Base-by-base conservation (phyloP, 2,888 invertebrate species). In the Adineta ricciae region DNA sequence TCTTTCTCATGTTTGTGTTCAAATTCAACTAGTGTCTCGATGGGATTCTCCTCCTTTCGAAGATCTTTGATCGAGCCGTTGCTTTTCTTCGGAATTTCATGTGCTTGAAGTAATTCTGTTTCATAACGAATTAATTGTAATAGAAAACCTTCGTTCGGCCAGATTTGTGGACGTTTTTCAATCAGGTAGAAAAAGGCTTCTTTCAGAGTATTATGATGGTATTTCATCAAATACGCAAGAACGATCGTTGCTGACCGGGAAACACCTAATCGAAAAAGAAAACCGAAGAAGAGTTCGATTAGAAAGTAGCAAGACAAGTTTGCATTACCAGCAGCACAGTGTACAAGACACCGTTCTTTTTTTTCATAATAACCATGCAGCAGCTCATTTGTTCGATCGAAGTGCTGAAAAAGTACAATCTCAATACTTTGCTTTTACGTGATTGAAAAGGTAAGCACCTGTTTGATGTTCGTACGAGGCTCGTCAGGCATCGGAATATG, bases 191-290 rank as follows among this genome's bases (percentile, higher is more conserved):
- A 14, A 38, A 78, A 78, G 24, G 78, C 78, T 11, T 41, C 41
- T 41, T 24, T 41, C 7, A 78, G n/a, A 41, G 78, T 78, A n/a
- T 78, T 41, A 78, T 78, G 78, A 78, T 78, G 78, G 41, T 78
- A 78, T 78, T 78, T 78, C 78, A 78, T 78, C 41, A 78, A 38
- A 78, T 78, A 78, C 9, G 78, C 78, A 78, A 78, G 78, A 24
- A 78, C 78, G n/a, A 78, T 78, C 14, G 78, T 78, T 78, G 78
- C 78, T n/a, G 78, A 78, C 14, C 78, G 41, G 4, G 78, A 78
- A 9, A 78, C n/a, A 78, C 78, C 78, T 41, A 24, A 9, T 9
- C 5, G 41, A 32, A 64, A 46, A 8, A 56, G n/a, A n/a, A n/a
- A 64, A 32, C 2, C 16, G 11, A 46, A 46, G 11, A 8, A 8